These are phyloP conservation scores for Liopterus haemorrhoidalis DNA, from an alignment of 2,888 invertebrate genomes.

Conservation along the genomic window DNA sequence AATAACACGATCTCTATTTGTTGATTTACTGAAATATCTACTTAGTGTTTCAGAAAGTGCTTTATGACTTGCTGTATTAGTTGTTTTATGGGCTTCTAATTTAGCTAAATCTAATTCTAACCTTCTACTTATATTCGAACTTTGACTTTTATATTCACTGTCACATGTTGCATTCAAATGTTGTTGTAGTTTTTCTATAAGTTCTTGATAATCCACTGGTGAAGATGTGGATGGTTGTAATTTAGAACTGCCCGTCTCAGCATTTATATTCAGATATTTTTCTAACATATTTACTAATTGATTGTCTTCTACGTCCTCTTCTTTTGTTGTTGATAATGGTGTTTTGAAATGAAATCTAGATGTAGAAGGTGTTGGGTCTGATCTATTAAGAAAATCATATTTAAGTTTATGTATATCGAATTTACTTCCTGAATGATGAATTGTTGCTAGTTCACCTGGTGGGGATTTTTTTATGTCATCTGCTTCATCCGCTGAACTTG, in stretches of 20 bases:
- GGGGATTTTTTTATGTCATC: slow-evolving; percentile 50
- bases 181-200: slow-evolving; percentile 58
- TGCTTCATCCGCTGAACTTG: slow-evolving; percentile 62
- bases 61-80: too few relatives aligned
- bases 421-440: slow-evolving; percentile 52
- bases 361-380: slow-evolving; percentile 37
- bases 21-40: slow-evolving; percentile 60
- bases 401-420: slow-evolving; percentile 64
- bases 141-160: slow-evolving; percentile 22
- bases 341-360: slow-evolving; percentile 37
- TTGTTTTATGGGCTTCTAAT: slow-evolving; percentile 50
- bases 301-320: slow-evolving; percentile 50
- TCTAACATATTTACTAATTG: slow-evolving; percentile 60
- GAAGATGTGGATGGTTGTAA: slow-evolving; percentile 25
- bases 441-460: slow-evolving; percentile 40
- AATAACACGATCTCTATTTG: slow-evolving; percentile 63
- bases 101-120: slow-evolving; percentile 28
- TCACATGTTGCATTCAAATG: slow-evolving; percentile 46
- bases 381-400: slow-evolving; percentile 58
- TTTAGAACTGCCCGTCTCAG: slow-evolving; percentile 37
- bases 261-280: slow-evolving; percentile 58
- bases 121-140: slow-evolving; percentile 20
- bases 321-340: slow-evolving; percentile 27
- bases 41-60: slow-evolving; percentile 60
- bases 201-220: slow-evolving; percentile 55